These are phyloP conservation scores for Epistrophe eligans DNA, from an alignment of 2,888 invertebrate genomes.

Conservation along the genomic window DNA sequence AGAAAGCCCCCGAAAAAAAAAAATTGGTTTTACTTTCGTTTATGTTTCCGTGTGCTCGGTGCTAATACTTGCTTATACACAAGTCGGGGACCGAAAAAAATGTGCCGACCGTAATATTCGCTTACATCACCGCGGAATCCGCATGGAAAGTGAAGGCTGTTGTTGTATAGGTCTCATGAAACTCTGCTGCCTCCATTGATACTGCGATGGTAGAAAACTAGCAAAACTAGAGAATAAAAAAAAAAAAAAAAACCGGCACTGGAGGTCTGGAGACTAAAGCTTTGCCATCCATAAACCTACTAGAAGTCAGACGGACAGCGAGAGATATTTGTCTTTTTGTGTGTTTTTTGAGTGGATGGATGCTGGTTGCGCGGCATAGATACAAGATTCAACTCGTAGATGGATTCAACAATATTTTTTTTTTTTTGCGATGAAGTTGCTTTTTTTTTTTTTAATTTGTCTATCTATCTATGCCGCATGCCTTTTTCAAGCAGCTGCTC, in stretches of 20 bases:
- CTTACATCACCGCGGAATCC: conserved; percentile 66
- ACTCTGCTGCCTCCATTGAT: conserved; percentile 25
- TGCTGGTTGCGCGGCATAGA: conserved; percentile 48
- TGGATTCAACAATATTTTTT: conserved; percentile 37
- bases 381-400: conserved; percentile 35
- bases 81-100: conserved; percentile 51
- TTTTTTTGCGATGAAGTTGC: conserved; percentile 20
- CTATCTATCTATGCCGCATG: conserved; percentile 27
- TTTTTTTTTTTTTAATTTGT: conserved; percentile 12
- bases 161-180: conserved; percentile 41
- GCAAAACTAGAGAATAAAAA: conserved; percentile 15
- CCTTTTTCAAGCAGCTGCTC: conserved; percentile 28
- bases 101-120: conserved; percentile 46
- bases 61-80: conserved; percentile 66
- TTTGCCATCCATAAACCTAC: conserved; percentile 23
- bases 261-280: conserved; percentile 50
- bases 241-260: conserved; percentile 42
- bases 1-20: neutral
- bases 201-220: conserved; percentile 30
- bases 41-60: conserved; percentile 56
- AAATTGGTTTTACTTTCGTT: conserved; percentile 68
- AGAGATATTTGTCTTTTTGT: conserved; percentile 58
- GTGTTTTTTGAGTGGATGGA: conserved; percentile 42
- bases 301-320: conserved; percentile 41
- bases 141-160: conserved; percentile 71